Conservation (phyloP, 2,113 vertebrate genomes). For the Loxodonta africana region DNA sequence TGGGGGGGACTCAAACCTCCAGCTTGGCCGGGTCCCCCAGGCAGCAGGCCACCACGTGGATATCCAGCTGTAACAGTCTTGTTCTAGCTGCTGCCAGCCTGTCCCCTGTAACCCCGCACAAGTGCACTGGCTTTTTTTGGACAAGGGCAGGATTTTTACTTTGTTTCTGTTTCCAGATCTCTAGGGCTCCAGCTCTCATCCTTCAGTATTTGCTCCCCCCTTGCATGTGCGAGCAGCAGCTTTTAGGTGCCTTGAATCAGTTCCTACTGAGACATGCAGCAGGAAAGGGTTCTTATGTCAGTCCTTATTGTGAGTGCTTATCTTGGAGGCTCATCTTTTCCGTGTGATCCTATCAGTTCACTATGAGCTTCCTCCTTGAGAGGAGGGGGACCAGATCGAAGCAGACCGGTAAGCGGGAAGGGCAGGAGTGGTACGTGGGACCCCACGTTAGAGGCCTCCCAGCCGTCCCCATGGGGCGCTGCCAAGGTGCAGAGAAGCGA, state of each 20-base stretch:
- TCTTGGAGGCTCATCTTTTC: not conserved
- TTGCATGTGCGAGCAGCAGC: not conserved
- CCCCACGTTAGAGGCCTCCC: not conserved
- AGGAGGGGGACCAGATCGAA: not conserved
- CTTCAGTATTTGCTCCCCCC: rapidly evolving
- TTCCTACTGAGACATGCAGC: not conserved
- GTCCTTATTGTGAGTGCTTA: not conserved
- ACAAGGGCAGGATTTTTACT: not conserved
- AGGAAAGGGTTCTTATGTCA: not conserved
- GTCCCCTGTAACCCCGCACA: too few species aligned
- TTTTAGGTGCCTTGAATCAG: not conserved
- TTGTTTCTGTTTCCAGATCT: not conserved
- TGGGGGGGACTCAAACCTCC: not conserved
- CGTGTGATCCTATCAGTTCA: not conserved
- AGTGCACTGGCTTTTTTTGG: not conserved
- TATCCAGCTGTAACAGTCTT: not conserved
- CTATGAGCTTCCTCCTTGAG: not conserved
- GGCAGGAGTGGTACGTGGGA: too few species aligned
- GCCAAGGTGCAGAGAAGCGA: not conserved
- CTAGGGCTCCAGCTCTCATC: not conserved
- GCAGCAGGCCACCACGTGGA: not conserved
- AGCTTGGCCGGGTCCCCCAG: not conserved
- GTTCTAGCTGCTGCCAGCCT: not conserved
- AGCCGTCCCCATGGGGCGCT: not conserved
- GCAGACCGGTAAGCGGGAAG: not conserved